Percentiles rank a stretch among this genome's conserved stretches.
phyloP scores from a whole-genome alignment of 92 coral and sea anemone genomes.

The Porites evermanni region DNA sequence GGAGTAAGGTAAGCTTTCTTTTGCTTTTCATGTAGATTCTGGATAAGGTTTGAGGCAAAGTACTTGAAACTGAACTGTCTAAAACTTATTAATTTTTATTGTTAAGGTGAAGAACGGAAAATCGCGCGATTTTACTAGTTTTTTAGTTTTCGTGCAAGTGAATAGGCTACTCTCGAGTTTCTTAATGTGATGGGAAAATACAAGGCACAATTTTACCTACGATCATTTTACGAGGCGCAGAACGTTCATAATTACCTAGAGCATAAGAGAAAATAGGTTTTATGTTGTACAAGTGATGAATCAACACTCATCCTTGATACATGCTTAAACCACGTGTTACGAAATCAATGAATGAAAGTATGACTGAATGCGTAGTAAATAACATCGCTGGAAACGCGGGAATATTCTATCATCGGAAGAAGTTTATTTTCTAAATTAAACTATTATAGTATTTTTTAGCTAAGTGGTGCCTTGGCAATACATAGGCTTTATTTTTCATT shows the following conservation, averaged over 20 bases:
- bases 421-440: no score
- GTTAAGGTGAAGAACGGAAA: no score
- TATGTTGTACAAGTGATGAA: constrained; percentile 3
- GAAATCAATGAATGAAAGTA: constrained; percentile 19
- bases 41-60: background rate
- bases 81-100: background rate
- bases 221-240: background rate
- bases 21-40: background rate
- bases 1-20: background rate
- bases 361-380: constrained; percentile 46
- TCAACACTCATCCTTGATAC: background rate
- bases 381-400: constrained; percentile 18
- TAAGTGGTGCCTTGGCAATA: no score
- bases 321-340: constrained; percentile 29
- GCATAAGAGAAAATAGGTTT: background rate
- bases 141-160: no score
- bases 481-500: no score
- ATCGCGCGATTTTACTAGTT: no score
- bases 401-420: background rate
- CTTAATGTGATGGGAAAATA: no score
- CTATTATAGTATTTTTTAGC: no score
- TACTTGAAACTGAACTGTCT: background rate
- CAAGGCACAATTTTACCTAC: no score
- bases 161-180: no score
- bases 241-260: background rate